Evolutionary conservation across 2,113 vertebrate species (phyloP), one percentile per base, ranked within the genome.

Genomic region (Drymodes brunneopygia): DNA sequence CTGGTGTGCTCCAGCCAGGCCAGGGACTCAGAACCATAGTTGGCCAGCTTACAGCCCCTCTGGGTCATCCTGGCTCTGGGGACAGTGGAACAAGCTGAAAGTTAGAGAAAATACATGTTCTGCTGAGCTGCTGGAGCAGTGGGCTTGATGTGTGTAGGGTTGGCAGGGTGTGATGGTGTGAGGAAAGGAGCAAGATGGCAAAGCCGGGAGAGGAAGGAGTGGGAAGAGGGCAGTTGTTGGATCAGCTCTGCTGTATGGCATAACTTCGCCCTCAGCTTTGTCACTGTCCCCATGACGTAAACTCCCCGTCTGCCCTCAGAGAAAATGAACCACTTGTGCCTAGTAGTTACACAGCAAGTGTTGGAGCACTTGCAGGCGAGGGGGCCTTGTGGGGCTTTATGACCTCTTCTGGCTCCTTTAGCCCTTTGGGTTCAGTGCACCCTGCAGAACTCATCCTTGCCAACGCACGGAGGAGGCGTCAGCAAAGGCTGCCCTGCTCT

Each of bases 181-280:
- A 80, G 58, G 51, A 86, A 82, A 35, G 66, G 16, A 80, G 24
- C 0, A 1, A 67, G 71, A 29, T 0, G 1, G 58, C 45, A 27
- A 50, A 36, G 40, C 18, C 58, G 45, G 48, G 53, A 72, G 44
- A 82, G 66, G 66, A 70, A 29, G 29, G n/a, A 77, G 38, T 27
- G 9, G 58, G 67, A 81, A 51, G 85, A 70, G 64, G 62, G n/a
- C 54, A 23, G 17, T 24, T 65, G 45, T 42, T 84, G 42, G 42
- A 61, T 73, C 1, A 0, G 42, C n/a, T 74, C 25, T 80, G 45
- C 27, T 11, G 12, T 36, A 2, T 5, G 2, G 15, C 7, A 0
- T 38, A 81, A 67, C 65, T 69, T 91, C 27, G 31, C 40, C 33
- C 38, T 78, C 73, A 53, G 70, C 38, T 69, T 65, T 10, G 4